These are phyloP conservation scores for Sinella curviseta DNA, from an alignment of 1,140 invertebrate species.

Conservation along the genomic window DNA sequence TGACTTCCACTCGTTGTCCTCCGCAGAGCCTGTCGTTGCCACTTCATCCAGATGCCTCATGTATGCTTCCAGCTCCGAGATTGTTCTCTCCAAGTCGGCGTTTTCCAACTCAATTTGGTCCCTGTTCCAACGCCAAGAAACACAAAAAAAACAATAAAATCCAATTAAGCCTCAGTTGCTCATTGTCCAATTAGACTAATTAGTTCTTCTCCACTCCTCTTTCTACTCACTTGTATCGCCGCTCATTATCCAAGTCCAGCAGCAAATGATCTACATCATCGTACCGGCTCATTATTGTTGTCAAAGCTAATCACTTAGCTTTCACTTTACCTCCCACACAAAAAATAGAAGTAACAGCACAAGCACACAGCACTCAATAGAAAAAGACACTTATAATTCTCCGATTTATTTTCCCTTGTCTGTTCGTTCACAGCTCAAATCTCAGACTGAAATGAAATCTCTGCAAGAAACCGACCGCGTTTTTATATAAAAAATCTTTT, in stretches of 20 bases:
- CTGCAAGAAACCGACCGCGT: background rate
- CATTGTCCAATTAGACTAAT: no score
- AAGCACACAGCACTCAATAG: background rate
- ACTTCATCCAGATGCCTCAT: conserved; percentile 43
- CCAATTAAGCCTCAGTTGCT: no score
- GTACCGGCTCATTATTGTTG: background rate
- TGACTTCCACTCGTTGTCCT: conserved; percentile 50
- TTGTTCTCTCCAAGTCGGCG: conserved; percentile 47
- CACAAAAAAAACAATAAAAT: no score
- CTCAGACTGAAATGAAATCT: background rate
- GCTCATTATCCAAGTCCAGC: conserved; percentile 4
- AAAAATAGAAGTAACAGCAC: background rate
- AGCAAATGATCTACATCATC: conserved; percentile 10
- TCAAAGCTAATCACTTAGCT: background rate
- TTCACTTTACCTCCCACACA: background rate
- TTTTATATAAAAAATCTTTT: background rate
- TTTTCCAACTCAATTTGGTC: conserved; percentile 47
- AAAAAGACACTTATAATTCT: no score
- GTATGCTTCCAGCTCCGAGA: conserved; percentile 44
- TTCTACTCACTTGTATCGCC: background rate
- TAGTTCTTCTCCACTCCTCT: no score
- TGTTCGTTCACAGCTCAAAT: background rate
- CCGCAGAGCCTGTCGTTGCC: conserved; percentile 40
- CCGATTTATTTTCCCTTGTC: background rate
- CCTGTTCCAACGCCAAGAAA: no score